phyloP scores from a whole-genome alignment of 1,140 invertebrate species.

The Zaprionus tsacasi region DNA sequence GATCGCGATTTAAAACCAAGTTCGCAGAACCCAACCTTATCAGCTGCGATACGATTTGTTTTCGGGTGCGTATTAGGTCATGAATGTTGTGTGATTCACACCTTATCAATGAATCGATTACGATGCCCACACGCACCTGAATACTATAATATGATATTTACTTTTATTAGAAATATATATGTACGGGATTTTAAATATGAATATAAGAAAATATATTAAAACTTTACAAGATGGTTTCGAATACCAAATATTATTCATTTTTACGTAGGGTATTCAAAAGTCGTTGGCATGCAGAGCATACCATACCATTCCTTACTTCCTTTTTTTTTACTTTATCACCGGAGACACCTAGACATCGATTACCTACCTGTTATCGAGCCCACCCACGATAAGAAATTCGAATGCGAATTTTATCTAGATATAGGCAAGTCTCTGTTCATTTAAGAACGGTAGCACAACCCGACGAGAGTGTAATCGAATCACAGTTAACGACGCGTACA shows the following conservation, averaged over 20 bases:
- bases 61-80: slow-evolving; percentile 34
- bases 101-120: slow-evolving; percentile 40
- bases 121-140: background rate
- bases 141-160: slow-evolving; percentile 10
- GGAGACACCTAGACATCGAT: slow-evolving; percentile 6
- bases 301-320: background rate
- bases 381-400: slow-evolving; percentile 41
- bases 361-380: slow-evolving; percentile 24
- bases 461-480: slow-evolving; percentile 63
- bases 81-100: slow-evolving; percentile 26
- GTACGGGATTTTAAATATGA: no score
- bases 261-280: background rate
- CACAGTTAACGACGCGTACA: slow-evolving; percentile 65
- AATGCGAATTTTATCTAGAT: slow-evolving; percentile 34
- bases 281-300: background rate
- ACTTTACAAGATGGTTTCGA: no score
- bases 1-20: slow-evolving; percentile 27
- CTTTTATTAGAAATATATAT: background rate
- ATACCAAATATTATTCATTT: no score
- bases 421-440: slow-evolving; percentile 27
- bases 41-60: slow-evolving; percentile 1
- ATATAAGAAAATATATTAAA: no score
- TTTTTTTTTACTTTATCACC: background rate
- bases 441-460: slow-evolving; percentile 60
- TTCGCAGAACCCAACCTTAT: slow-evolving; percentile 33